A percentile compares a stretch with the other conserved stretches of the same genome.
Evolutionary conservation across 2,888 invertebrate genomes (phyloP).

Genomic region (Exocentrus adspersus): DNA sequence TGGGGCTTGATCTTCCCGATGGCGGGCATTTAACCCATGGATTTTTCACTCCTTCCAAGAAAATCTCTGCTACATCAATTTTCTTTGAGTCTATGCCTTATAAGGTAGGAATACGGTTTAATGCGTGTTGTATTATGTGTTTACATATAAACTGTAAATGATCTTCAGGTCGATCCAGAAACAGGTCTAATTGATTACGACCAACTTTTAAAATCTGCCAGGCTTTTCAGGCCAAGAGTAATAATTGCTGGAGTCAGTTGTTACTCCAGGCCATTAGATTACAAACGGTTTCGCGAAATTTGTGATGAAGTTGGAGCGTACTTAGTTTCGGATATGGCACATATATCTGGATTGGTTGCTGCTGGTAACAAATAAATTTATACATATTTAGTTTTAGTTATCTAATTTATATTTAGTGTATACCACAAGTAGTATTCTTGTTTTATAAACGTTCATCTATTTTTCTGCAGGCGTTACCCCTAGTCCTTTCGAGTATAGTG

Average conservation of each 20-base stretch:
- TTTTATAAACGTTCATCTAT: neutral
- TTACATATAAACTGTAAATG: too few relatives aligned
- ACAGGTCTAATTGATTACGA: conserved; percentile 96
- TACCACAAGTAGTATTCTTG: neutral
- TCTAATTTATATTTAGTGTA: too few relatives aligned
- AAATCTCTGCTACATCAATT: conserved; percentile 95
- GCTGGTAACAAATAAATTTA: conserved; percentile 69
- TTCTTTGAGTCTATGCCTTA: conserved; percentile 99
- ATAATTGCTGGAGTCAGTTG: conserved; percentile 96
- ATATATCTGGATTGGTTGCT: conserved; percentile 91
- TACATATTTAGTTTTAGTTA: neutral
- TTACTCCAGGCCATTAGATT: conserved; percentile 93
- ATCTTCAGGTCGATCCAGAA: conserved; percentile 70
- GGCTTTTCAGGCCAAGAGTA: conserved; percentile 88
- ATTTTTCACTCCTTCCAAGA: conserved; percentile 89
- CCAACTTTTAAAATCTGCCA: conserved; percentile 81
- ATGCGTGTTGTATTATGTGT: too few relatives aligned
- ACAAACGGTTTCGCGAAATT: conserved; percentile 86
- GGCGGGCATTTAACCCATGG: conserved; percentile 96
- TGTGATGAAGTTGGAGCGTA: conserved; percentile 86
- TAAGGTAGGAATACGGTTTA: conserved; percentile 75
- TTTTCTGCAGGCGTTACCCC: conserved; percentile 74
- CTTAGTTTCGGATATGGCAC: conserved; percentile 96
- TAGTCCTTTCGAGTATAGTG: conserved; percentile 89
- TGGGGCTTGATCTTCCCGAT: conserved; percentile 96